Conservation (phyloP, 2,888 invertebrate genomes). For the Drosophila greeni region DNA sequence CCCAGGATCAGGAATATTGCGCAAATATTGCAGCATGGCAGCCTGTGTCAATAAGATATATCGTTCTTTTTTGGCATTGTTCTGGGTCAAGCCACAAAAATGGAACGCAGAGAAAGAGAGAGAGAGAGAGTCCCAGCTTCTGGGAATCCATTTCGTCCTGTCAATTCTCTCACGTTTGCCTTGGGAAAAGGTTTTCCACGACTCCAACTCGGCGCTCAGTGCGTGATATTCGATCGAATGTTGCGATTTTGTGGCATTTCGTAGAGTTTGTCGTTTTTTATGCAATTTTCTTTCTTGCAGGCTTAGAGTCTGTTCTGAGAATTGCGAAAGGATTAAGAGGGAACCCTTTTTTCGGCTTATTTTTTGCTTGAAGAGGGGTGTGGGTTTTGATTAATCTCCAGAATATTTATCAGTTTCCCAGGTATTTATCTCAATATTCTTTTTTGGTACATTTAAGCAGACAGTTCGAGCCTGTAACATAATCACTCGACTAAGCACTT, state of each 20-base stretch:
- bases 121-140: conserved; percentile 51
- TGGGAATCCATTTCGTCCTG: conserved; percentile 47
- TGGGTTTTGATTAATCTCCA: neutral
- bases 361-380: neutral
- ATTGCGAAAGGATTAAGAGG: conserved; percentile 57
- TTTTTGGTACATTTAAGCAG: neutral
- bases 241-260: conserved; percentile 59
- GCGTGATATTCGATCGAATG: conserved; percentile 64
- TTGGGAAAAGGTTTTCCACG: conserved; percentile 48
- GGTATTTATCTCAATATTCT: neutral
- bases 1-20: conserved; percentile 57
- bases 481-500: neutral
- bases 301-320: conserved; percentile 52
- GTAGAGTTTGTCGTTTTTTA: conserved; percentile 8
- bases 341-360: conserved; percentile 6
- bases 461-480: neutral
- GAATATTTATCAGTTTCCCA: neutral
- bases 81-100: conserved; percentile 56
- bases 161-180: conserved; percentile 59
- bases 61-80: conserved; percentile 30
- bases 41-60: conserved; percentile 69
- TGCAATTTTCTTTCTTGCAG: conserved; percentile 29
- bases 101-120: conserved; percentile 37
- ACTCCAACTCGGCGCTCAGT: conserved; percentile 17
- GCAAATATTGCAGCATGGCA: conserved; percentile 55